Conservation (phyloP, 1,140 invertebrate genomes). For the Hormaphis cornu region DNA sequence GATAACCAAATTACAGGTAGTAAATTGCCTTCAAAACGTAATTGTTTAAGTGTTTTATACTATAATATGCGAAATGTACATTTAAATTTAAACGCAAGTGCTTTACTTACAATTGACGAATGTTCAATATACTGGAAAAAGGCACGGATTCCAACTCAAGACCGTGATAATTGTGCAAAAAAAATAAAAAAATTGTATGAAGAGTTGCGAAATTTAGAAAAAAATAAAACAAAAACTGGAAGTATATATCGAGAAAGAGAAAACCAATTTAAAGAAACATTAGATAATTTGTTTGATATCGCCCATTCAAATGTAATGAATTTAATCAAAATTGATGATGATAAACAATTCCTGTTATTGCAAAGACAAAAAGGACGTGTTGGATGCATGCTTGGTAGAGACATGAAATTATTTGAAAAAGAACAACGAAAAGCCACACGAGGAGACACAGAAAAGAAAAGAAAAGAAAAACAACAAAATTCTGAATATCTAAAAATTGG, state of each 20-base stretch:
- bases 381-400: not conserved
- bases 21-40: too few relatives aligned
- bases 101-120: too few relatives aligned
- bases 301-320: conserved; percentile 36
- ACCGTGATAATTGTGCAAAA: too few relatives aligned
- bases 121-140: too few relatives aligned
- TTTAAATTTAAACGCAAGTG: too few relatives aligned
- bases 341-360: conserved; percentile 31
- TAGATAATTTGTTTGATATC: conserved; percentile 38
- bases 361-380: conserved; percentile 28
- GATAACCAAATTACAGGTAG: too few relatives aligned
- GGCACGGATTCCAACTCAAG: too few relatives aligned
- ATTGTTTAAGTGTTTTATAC: too few relatives aligned
- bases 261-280: conserved; percentile 30
- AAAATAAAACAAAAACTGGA: conserved; percentile 6
- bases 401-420: not conserved
- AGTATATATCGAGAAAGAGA: conserved; percentile 29
- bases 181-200: too few relatives aligned
- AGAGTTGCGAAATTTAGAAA: conserved; percentile 18
- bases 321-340: conserved; percentile 32
- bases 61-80: too few relatives aligned
- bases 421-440: not conserved
- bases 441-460: too few relatives aligned
- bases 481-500: not conserved
- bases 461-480: too few relatives aligned